Evolutionary conservation across 2,888 invertebrate genomes (phyloP).

Genomic region (Metallyticus violacea): DNA sequence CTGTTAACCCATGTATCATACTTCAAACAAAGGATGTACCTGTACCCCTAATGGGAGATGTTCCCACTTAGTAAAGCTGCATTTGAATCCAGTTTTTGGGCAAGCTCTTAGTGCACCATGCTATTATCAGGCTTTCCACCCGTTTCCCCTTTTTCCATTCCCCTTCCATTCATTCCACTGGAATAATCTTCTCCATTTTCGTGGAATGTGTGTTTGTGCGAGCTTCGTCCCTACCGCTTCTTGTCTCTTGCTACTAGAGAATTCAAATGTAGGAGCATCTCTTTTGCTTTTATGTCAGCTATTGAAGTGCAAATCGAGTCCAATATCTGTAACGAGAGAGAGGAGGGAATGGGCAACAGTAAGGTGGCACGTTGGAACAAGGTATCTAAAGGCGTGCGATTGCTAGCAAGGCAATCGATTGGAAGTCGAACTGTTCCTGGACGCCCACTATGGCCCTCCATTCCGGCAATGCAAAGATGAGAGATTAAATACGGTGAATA

Average conservation of each 20-base stretch:
- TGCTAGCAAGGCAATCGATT: not conserved
- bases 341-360: no score
- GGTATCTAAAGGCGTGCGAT: not conserved
- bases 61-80: no score
- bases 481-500: no score
- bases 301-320: conserved; percentile 27
- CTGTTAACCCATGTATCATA: no score
- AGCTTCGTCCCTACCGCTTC: not conserved
- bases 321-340: conserved; percentile 22
- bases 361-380: not conserved
- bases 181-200: not conserved
- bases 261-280: not conserved
- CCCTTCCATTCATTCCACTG: not conserved
- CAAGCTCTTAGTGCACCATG: not conserved
- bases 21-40: not conserved
- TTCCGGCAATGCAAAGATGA: not conserved
- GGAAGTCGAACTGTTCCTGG: not conserved
- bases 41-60: not conserved
- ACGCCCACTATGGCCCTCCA: no score
- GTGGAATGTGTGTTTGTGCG: not conserved
- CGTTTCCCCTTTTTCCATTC: not conserved
- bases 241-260: not conserved
- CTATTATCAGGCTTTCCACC: not conserved
- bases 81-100: no score
- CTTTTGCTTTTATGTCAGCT: conserved; percentile 18